A percentile compares a stretch with the other conserved stretches of the same genome.
These are phyloP conservation scores for Holothuria glaberrima DNA, from an alignment of 35 echinoderm and acorn worm species.

Conservation along the genomic window DNA sequence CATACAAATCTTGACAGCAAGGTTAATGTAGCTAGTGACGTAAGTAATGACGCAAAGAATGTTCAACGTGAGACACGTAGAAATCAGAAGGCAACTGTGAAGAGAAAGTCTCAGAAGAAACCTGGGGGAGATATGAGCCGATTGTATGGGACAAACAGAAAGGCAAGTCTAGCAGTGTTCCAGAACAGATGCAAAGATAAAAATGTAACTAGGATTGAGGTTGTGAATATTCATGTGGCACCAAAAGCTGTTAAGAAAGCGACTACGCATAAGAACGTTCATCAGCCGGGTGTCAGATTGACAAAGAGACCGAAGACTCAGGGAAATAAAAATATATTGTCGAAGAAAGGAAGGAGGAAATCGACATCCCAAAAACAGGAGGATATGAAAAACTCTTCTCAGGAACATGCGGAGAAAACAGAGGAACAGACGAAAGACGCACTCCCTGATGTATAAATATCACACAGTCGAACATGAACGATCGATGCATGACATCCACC, in stretches of 20 bases:
- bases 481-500: too few relatives aligned
- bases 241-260: not conserved
- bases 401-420: too few relatives aligned
- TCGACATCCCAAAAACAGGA: slow-evolving; percentile 18
- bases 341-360: slow-evolving; percentile 25
- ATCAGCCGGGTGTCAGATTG: not conserved
- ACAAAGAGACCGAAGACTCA: slow-evolving; percentile 29
- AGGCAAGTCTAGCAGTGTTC: slow-evolving; percentile 32
- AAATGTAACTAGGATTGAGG: not conserved
- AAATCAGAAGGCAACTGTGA: not conserved
- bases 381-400: too few relatives aligned
- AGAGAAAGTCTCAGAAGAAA: slow-evolving; percentile 39
- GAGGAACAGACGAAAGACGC: too few relatives aligned
- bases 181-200: slow-evolving; percentile 56
- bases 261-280: not conserved
- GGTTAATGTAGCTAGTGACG: not conserved
- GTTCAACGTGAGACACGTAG: not conserved
- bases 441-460: too few relatives aligned
- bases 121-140: slow-evolving; percentile 23
- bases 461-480: too few relatives aligned
- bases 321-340: not conserved
- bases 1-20: not conserved
- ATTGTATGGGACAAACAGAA: slow-evolving; percentile 47
- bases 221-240: slow-evolving; percentile 31
- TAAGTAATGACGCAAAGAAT: not conserved